Percentiles rank a stretch among this genome's conserved stretches.
Conservation (phyloP, 2,888 invertebrate genomes). For the Ophion ellenae region DNA sequence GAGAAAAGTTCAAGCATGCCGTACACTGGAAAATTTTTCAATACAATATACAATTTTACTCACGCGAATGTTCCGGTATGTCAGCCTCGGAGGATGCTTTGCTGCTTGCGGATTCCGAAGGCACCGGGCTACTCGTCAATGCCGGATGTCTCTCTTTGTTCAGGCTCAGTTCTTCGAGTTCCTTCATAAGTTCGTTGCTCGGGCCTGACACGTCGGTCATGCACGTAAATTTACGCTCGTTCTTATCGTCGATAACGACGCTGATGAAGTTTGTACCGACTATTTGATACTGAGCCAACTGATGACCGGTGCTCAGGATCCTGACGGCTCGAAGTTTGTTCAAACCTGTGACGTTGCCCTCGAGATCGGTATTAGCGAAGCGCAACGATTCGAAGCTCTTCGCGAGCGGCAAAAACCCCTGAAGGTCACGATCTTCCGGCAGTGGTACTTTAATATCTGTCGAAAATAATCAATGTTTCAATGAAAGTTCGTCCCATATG, state of each 20-base stretch:
- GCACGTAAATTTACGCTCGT: constrained; percentile 79
- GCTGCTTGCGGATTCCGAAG: constrained; percentile 81
- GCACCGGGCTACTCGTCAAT: constrained; percentile 77
- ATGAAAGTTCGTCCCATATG: neutral
- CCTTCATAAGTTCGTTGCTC: constrained; percentile 85
- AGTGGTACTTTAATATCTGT: constrained; percentile 86
- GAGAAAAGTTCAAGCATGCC: too few relatives aligned
- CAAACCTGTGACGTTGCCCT: constrained; percentile 82
- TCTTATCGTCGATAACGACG: constrained; percentile 73
- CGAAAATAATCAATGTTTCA: neutral
- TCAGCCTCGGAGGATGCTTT: constrained; percentile 79
- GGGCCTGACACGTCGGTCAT: constrained; percentile 83
- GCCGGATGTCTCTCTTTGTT: constrained; percentile 77
- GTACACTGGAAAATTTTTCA: too few relatives aligned
- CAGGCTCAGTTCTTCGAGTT: constrained; percentile 85
- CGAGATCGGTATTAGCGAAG: constrained; percentile 83
- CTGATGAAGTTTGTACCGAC: constrained; percentile 82
- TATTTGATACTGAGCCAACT: constrained; percentile 84
- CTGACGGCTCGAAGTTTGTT: constrained; percentile 85
- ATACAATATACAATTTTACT: constrained; percentile 51
- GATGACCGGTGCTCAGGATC: constrained; percentile 84
- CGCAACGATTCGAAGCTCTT: constrained; percentile 86
- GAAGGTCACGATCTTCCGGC: constrained; percentile 91
- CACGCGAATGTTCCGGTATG: constrained; percentile 74
- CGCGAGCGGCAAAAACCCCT: constrained; percentile 91